These are phyloP conservation scores for Cephalopachus bancanus DNA, from an alignment of 2,797 vertebrate species.

Conservation along the genomic window DNA sequence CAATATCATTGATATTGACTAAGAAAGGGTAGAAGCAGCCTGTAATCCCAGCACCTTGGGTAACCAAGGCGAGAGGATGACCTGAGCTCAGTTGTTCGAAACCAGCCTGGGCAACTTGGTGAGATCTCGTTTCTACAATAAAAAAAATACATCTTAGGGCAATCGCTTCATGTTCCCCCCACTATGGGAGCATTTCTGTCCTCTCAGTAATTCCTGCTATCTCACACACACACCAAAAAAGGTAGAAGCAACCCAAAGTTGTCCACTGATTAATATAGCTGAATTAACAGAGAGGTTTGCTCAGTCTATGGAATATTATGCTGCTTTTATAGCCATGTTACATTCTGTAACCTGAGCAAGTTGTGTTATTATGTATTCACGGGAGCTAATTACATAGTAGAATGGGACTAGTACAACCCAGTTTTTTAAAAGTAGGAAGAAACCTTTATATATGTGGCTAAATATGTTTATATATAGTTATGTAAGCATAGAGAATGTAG, in stretches of 20 bases:
- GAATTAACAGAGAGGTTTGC: not conserved
- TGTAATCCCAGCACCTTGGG: no score
- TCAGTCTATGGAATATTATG: not conserved
- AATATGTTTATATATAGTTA: not conserved
- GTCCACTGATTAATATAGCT: not conserved
- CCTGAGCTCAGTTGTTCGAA: no score
- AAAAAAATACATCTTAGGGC: no score
- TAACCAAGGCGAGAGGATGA: no score
- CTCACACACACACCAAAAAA: not conserved
- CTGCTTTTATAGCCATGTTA: not conserved
- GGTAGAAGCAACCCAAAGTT: not conserved
- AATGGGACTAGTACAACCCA: not conserved
- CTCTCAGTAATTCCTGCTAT: no score
- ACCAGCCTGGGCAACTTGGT: no score
- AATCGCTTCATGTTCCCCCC: no score
- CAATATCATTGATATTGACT: not conserved
- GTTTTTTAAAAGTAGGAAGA: constrained; percentile 2
- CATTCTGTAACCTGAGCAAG: not conserved
- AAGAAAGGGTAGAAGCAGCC: not conserved
- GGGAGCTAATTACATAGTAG: not conserved
- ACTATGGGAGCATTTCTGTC: no score
- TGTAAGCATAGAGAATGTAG: not conserved
- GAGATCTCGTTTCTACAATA: no score
- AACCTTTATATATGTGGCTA: not conserved
- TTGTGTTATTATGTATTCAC: not conserved